Conservation (phyloP, 2,888 invertebrate genomes). For the Blastobasis adustella region DNA sequence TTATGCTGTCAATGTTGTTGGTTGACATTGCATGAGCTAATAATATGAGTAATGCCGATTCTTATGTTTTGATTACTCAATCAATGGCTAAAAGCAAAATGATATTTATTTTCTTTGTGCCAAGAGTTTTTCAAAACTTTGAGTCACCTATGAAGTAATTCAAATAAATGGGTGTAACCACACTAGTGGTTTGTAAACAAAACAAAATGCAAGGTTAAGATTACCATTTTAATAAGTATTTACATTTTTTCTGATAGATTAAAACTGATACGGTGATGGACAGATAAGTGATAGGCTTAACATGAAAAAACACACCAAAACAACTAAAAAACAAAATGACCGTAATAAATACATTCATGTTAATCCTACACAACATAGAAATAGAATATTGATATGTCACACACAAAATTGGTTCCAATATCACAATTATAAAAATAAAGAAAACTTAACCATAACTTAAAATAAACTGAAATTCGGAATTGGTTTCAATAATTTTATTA, state of each 20-base stretch:
- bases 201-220: slow-evolving; percentile 20
- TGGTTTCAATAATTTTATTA: no score
- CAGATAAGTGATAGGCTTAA: slow-evolving; percentile 8
- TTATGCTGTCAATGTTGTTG: no score
- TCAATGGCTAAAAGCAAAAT: no score
- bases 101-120: no score
- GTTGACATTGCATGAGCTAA: no score
- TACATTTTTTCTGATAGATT: slow-evolving; percentile 39
- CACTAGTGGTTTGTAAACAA: slow-evolving; percentile 5
- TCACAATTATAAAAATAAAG: slow-evolving; percentile 26
- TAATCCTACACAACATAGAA: slow-evolving; percentile 14
- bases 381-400: slow-evolving; percentile 31
- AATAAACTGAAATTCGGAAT: background rate
- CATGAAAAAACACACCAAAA: slow-evolving; percentile 6
- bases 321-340: slow-evolving; percentile 2
- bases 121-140: no score
- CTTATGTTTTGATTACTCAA: no score
- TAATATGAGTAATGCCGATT: no score
- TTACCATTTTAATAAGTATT: slow-evolving; percentile 43
- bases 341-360: slow-evolving; percentile 8
- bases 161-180: no score
- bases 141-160: no score
- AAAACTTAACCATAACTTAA: slow-evolving; percentile 6
- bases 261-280: slow-evolving; percentile 16
- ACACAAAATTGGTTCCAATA: slow-evolving; percentile 36